A percentile compares a stretch with the other conserved stretches of the same genome.
phyloP scores from a whole-genome alignment of 2,113 vertebrate species.

The Morone chrysops region DNA sequence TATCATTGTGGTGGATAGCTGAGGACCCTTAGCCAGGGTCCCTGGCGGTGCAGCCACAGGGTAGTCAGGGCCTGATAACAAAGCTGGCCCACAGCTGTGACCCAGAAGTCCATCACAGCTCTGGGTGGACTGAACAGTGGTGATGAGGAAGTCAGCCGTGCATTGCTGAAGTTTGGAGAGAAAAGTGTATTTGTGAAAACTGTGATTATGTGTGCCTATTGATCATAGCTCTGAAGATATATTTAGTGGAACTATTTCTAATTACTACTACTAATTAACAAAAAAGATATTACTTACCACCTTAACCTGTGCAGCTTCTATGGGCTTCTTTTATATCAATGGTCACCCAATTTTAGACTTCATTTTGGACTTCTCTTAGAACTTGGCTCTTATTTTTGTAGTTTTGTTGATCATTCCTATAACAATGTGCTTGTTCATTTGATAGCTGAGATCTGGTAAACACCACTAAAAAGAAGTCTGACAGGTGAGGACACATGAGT shows the following conservation, averaged over 20 bases:
- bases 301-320: too few species aligned
- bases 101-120: slow-evolving; percentile 74
- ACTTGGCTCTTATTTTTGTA: too few species aligned
- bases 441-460: too few species aligned
- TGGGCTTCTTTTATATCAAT: too few species aligned
- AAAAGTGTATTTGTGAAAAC: background rate
- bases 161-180: slow-evolving; percentile 11
- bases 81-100: slow-evolving; percentile 84
- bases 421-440: too few species aligned
- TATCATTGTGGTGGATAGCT: slow-evolving; percentile 83
- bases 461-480: too few species aligned
- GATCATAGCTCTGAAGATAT: background rate
- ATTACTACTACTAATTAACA: too few species aligned
- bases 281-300: too few species aligned
- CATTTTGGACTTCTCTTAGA: too few species aligned
- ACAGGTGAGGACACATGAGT: too few species aligned
- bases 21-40: slow-evolving; percentile 82
- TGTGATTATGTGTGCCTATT: slow-evolving; percentile 1
- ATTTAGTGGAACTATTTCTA: background rate
- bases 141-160: slow-evolving; percentile 12
- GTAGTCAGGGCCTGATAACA: slow-evolving; percentile 82
- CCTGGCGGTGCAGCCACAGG: slow-evolving; percentile 74
- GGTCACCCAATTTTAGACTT: too few species aligned
- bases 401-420: too few species aligned
- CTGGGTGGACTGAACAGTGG: slow-evolving; percentile 33